These are phyloP conservation scores for Tinea trinotella DNA, from an alignment of 2,888 invertebrate species.

Conservation along the genomic window DNA sequence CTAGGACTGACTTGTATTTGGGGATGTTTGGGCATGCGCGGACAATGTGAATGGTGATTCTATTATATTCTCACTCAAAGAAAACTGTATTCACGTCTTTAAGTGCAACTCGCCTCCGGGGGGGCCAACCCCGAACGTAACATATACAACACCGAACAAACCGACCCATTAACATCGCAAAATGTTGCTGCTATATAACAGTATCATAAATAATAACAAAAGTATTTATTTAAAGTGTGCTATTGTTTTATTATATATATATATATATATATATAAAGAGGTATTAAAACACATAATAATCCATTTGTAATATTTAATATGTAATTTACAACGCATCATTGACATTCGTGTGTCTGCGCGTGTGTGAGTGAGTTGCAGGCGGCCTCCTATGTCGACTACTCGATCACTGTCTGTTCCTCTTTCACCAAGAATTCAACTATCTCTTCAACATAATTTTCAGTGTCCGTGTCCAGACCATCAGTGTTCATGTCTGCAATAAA, in stretches of 20 bases:
- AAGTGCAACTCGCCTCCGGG: too few species aligned
- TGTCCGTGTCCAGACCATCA: slow-evolving; percentile 90
- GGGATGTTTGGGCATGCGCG: too few species aligned
- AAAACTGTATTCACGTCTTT: too few species aligned
- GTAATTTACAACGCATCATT: slow-evolving; percentile 22
- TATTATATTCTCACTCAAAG: too few species aligned
- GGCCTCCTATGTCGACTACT: slow-evolving; percentile 68
- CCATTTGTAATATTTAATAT: slow-evolving; percentile 66
- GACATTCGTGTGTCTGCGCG: too few species aligned
- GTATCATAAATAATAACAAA: slow-evolving; percentile 29
- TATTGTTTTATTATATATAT: too few species aligned
- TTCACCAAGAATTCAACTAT: slow-evolving; percentile 98
- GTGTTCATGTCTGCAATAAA: slow-evolving; percentile 87
- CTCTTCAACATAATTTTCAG: slow-evolving; percentile 92
- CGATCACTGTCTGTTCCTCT: slow-evolving; percentile 89
- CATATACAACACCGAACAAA: neutral
- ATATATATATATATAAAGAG: too few species aligned
- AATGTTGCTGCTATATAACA: too few species aligned
- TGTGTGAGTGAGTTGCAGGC: neutral
- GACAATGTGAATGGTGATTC: too few species aligned
- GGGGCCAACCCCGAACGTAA: neutral
- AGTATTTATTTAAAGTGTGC: slow-evolving; percentile 24
- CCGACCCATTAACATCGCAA: too few species aligned
- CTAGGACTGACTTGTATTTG: too few species aligned
- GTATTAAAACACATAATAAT: slow-evolving; percentile 56